phyloP scores from a whole-genome alignment of 2,113 vertebrate species.

The Grallaria varia region DNA sequence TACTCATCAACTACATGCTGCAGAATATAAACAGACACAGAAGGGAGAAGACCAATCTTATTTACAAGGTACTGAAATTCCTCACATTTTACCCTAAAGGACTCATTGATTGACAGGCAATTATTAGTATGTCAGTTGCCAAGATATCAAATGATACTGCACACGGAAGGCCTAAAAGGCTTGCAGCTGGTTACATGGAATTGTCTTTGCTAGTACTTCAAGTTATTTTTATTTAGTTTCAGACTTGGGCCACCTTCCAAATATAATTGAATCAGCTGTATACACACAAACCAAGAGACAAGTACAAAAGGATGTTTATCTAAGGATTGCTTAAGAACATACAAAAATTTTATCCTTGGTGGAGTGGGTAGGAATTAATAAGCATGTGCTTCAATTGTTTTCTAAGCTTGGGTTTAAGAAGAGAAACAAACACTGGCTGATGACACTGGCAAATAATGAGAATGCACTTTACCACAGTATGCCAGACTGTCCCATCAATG shows the following conservation, averaged over 20 bases:
- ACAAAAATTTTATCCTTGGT: not conserved
- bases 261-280: not conserved
- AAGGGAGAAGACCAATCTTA: not conserved
- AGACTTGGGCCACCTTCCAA: not conserved
- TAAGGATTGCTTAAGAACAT: not conserved
- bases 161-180: not conserved
- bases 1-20: not conserved
- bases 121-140: not conserved
- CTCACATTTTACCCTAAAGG: not conserved
- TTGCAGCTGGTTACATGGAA: not conserved
- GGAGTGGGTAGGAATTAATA: not conserved
- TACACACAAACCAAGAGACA: not conserved
- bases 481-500: not conserved
- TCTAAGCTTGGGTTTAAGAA: not conserved
- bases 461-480: not conserved
- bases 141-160: not conserved
- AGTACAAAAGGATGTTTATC: not conserved
- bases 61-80: conserved; percentile 15
- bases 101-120: not conserved
- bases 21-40: conserved; percentile 1
- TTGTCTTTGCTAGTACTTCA: not conserved
- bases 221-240: not conserved
- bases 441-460: not conserved
- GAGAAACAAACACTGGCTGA: not conserved
- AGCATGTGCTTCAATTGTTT: not conserved